Percentiles rank a stretch among this genome's conserved stretches.
Conservation (phyloP, 2,113 vertebrate species). For the Sula dactylatra region DNA sequence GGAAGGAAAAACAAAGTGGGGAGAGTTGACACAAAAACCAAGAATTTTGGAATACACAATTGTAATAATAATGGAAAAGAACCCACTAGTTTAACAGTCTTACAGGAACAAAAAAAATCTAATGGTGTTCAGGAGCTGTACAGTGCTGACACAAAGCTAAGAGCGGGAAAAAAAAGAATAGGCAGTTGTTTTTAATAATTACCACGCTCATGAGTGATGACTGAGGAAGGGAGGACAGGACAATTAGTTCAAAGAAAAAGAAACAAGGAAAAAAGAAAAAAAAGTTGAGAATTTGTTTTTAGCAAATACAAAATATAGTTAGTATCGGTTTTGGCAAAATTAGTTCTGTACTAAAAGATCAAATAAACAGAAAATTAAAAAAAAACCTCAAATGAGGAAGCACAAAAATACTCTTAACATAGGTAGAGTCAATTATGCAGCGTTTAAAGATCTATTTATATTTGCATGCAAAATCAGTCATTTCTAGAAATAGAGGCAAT, state of each 20-base stretch:
- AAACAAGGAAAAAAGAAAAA: slow-evolving; percentile 64
- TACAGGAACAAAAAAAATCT: neutral
- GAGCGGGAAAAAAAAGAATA: slow-evolving; percentile 75
- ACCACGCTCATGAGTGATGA: slow-evolving; percentile 94
- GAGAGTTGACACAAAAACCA: slow-evolving; percentile 13
- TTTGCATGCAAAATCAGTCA: neutral
- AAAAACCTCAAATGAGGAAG: neutral
- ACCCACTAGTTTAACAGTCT: neutral
- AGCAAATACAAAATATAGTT: slow-evolving; percentile 74
- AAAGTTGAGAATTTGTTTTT: slow-evolving; percentile 72
- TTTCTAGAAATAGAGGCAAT: neutral
- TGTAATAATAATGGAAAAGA: slow-evolving; percentile 32
- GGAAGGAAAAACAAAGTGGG: slow-evolving; percentile 51
- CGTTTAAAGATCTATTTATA: neutral
- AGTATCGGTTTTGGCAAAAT: slow-evolving; percentile 48
- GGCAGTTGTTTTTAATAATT: slow-evolving; percentile 83
- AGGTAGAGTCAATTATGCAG: neutral
- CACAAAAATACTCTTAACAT: neutral
- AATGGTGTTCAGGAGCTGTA: slow-evolving; percentile 76
- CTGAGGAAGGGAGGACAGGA: slow-evolving; percentile 86
- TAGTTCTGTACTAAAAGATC: neutral
- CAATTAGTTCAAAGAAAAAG: slow-evolving; percentile 81
- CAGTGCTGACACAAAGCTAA: slow-evolving; percentile 83
- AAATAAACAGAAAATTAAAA: neutral
- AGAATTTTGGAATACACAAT: slow-evolving; percentile 37